phyloP scores from a whole-genome alignment of 1,140 invertebrate genomes.

The Mactra quadrangularis region DNA sequence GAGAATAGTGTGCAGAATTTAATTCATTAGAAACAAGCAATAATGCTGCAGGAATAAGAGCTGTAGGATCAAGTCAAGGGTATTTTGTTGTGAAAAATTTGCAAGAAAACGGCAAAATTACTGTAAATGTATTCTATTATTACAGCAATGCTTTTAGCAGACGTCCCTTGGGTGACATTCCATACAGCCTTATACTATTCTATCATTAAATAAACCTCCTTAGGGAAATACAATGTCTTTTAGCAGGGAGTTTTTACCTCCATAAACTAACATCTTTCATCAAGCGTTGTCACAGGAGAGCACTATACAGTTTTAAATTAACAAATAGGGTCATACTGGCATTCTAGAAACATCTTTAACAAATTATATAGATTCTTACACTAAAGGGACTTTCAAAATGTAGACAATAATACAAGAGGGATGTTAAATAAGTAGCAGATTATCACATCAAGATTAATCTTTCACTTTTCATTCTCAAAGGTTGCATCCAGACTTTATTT shows the following conservation, averaged over 20 bases:
- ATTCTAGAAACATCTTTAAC: too few relatives aligned
- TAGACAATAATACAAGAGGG: too few relatives aligned
- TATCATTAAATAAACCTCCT: constrained; percentile 28
- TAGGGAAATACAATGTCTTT: constrained; percentile 36
- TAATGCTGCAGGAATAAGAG: background rate
- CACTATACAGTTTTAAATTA: constrained; percentile 30
- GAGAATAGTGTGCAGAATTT: background rate
- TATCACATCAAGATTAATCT: too few relatives aligned
- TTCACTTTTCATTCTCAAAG: too few relatives aligned
- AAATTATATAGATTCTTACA: too few relatives aligned
- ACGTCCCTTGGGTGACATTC: constrained; percentile 23
- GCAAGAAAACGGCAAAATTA: constrained; percentile 20
- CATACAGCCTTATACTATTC: constrained; percentile 33
- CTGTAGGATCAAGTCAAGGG: background rate
- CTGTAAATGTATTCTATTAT: constrained; percentile 44
- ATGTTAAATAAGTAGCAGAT: too few relatives aligned
- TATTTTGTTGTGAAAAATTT: background rate
- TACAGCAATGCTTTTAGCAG: constrained; percentile 57
- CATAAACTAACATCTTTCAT: constrained; percentile 46
- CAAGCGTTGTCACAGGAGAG: background rate
- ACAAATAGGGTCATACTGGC: constrained; percentile 34
- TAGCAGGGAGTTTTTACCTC: constrained; percentile 16
- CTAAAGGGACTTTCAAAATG: too few relatives aligned
- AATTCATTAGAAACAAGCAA: constrained; percentile 2
- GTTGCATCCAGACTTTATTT: too few relatives aligned